Evolutionary conservation across 92 coral and sea anemone genomes (phyloP).

Genomic region (Epizoanthus stellaris): DNA sequence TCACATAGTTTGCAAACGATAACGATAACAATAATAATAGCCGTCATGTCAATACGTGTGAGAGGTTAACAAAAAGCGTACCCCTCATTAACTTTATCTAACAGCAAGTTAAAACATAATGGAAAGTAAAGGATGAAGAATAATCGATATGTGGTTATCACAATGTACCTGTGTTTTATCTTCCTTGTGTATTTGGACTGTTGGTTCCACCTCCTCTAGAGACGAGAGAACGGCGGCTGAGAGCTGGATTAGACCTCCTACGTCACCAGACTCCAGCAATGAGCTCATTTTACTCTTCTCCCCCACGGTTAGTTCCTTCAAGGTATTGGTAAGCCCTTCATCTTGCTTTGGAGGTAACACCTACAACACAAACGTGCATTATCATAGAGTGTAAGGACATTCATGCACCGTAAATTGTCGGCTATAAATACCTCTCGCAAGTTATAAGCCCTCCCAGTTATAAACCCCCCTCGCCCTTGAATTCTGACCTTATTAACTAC

Average conservation of each 20-base stretch:
- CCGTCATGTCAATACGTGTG: background rate
- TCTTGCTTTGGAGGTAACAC: no score
- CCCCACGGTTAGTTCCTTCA: no score
- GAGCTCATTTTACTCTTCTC: background rate
- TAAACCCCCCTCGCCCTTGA: no score
- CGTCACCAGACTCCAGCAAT: background rate
- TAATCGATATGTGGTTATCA: background rate
- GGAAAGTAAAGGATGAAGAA: background rate
- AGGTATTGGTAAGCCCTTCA: no score
- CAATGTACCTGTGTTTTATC: conserved; percentile 14
- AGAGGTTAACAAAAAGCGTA: background rate
- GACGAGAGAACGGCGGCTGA: background rate
- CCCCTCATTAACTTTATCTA: background rate
- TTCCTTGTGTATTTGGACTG: background rate
- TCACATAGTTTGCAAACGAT: no score
- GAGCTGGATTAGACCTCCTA: background rate
- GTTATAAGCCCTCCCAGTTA: no score
- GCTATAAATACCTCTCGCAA: no score
- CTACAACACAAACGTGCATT: no score
- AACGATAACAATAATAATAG: no score
- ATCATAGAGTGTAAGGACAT: no score
- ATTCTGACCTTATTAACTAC: no score
- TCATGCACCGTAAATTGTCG: no score
- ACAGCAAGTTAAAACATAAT: background rate
- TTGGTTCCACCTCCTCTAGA: conserved; percentile 13